Evolutionary conservation across 2,797 vertebrate genomes (phyloP), one percentile per base, ranked within the genome.

Genomic region (Amniataba percoides): DNA sequence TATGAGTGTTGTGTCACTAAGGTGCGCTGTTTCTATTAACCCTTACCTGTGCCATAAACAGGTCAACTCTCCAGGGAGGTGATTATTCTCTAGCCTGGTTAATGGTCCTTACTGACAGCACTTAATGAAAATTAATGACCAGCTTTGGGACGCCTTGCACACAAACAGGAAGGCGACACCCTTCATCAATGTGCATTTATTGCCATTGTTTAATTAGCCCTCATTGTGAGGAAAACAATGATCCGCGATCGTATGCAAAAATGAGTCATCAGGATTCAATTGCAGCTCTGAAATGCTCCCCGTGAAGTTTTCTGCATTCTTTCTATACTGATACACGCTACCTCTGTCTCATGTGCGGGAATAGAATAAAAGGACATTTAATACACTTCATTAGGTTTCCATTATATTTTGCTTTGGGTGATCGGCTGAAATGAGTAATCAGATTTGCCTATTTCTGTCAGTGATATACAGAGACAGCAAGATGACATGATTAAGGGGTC

Each of bases 11-110:
- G 77, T 90, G 87, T 92, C 88, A 81, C 80, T 13, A 55, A 92
- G 93, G 92, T 94, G 92, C 76, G 75, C 86, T 90, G 87, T 94
- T 89, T 90, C 86, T 85, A 75, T 95, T 94, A 95, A 94, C 94
- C 94, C 88, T 81, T 91, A 86, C 88, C 89, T 92, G 85, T 63
- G 65, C 86, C 73, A 76, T 77, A 88, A 91, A 78, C 80, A 68
- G 91, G 91, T 92, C 89, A 84, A 58, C 85, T 77, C 92, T 84
- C 91, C 4, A 23, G 80, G 84, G 91, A 92, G 88, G 82, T 88
- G 90, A 92, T 93, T 91, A 93, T 89, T 89, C 91, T 91, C 85
- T 36, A 61, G 89, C 80, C 88, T 93, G 91, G 87, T 91, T 95
- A 94, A 94, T 94, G 92, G 89, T 89, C 90, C 94, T 91, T 88